Conservation (phyloP, 2,888 invertebrate genomes). For the Hoplodrina blanda region DNA sequence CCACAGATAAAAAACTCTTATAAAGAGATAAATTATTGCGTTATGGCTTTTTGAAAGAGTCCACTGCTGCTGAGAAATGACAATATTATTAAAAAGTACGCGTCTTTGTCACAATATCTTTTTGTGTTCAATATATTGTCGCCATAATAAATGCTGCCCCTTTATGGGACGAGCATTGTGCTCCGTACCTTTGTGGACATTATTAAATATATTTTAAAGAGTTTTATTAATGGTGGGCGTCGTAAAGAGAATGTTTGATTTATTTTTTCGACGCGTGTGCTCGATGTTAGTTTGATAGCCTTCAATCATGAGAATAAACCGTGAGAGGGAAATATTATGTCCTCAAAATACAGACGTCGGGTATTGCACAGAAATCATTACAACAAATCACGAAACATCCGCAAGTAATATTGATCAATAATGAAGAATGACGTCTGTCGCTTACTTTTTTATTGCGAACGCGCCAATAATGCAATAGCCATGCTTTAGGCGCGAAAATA, state of each 20-base stretch:
- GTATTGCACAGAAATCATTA: slow-evolving; percentile 30
- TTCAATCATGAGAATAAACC: slow-evolving; percentile 81
- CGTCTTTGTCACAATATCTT: slow-evolving; percentile 91
- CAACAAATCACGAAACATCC: slow-evolving; percentile 25
- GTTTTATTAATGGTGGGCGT: slow-evolving; percentile 91
- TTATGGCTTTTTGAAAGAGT: slow-evolving; percentile 91
- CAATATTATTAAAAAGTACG: slow-evolving; percentile 91
- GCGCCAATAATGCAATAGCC: slow-evolving; percentile 35
- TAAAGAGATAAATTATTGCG: slow-evolving; percentile 91
- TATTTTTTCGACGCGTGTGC: slow-evolving; percentile 91
- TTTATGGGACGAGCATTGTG: slow-evolving; percentile 89
- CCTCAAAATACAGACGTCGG: neutral
- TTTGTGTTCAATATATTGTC: slow-evolving; percentile 91
- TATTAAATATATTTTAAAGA: slow-evolving; percentile 91
- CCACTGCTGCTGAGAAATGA: slow-evolving; percentile 91
- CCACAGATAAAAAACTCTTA: slow-evolving; percentile 89
- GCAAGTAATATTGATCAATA: slow-evolving; percentile 13
- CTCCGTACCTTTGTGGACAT: slow-evolving; percentile 88
- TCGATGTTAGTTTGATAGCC: slow-evolving; percentile 79
- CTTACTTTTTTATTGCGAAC: slow-evolving; percentile 41
- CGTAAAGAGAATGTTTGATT: slow-evolving; percentile 87
- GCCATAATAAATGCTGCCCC: slow-evolving; percentile 90
- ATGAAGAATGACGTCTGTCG: slow-evolving; percentile 9
- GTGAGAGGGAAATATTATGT: slow-evolving; percentile 30
- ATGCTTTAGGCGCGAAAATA: slow-evolving; percentile 37